These are phyloP conservation scores for Emydura subglobosa DNA, from an alignment of 2,113 vertebrate species.

Conservation along the genomic window DNA sequence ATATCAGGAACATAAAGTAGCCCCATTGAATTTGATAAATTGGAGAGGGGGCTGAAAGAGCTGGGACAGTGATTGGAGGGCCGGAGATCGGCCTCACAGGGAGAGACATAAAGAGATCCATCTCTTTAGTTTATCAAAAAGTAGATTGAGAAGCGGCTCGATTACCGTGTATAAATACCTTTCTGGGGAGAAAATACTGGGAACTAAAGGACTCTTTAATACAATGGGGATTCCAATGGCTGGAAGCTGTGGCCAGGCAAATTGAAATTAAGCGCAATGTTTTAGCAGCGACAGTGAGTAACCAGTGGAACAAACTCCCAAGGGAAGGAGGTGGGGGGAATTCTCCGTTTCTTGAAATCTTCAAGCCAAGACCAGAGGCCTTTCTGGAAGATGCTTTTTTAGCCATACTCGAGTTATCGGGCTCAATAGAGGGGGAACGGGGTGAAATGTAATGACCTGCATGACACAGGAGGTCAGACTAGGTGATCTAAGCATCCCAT, in stretches of 20 bases:
- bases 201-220: neutral
- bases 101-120: neutral
- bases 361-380: fast-evolving
- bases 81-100: neutral
- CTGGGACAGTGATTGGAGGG: neutral
- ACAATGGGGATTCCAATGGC: fast-evolving
- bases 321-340: neutral
- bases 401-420: fast-evolving
- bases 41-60: neutral
- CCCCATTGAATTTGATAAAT: fast-evolving
- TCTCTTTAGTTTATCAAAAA: neutral
- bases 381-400: neutral
- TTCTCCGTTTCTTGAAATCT: neutral
- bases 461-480: neutral
- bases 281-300: neutral
- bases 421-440: neutral
- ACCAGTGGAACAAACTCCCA: neutral
- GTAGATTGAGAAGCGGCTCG: neutral
- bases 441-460: neutral
- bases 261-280: neutral
- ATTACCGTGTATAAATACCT: neutral
- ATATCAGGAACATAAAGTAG: neutral
- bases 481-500: fast-evolving
- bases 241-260: neutral
- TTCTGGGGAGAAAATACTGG: neutral